Evolutionary conservation across 1,140 invertebrate genomes (phyloP), one percentile per base, ranked within the genome.

Genomic region (Drosophila micromelanica): DNA sequence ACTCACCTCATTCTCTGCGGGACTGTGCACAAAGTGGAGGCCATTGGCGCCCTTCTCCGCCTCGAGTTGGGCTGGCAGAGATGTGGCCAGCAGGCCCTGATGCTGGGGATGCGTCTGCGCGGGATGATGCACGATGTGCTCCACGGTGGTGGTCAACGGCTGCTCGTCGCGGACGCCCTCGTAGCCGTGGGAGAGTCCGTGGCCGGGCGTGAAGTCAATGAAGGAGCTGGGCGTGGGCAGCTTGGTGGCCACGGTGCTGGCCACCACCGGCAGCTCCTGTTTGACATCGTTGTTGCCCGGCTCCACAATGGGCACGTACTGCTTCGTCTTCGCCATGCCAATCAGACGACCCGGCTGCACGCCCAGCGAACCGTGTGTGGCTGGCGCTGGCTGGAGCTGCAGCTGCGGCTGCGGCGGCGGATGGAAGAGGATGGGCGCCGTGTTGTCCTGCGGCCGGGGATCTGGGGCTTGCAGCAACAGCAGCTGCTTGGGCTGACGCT

Each of bases 281-380:
- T 73, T 89, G 2, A 87, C 79, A 42, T 75, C 81, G 30, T 84
- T 78, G 57, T 91, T 76, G 11, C 73, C 73, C 1, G 84, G 70
- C 42, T 91, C 90, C 11, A 91, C 79, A 40, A 91, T 91, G 11
- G 90, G 90, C 35, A 91, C 86, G 59, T 91, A 91, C 49, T 91
- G 81, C 32, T 91, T 91, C 8, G 80, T 75, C 23, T 86, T 86
- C 52, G 75, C 82, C 82, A 86, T 87, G 52, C 82, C 82, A 13
- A 91, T 85, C 2, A 87, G 67, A 0, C 89, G 75, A 5, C 89
- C 89, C 1, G 74, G 89, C 20, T 89, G 76, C 3, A 80, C 56
- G 8, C 80, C 72, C 17, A 89, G 48, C 2, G 76, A 51, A 2
- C 70, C 63, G 6, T 73, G 79, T 32, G 52, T 52, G 15, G 20